Conservation (phyloP, 2,113 vertebrate species). For the Pteropus alecto region DNA sequence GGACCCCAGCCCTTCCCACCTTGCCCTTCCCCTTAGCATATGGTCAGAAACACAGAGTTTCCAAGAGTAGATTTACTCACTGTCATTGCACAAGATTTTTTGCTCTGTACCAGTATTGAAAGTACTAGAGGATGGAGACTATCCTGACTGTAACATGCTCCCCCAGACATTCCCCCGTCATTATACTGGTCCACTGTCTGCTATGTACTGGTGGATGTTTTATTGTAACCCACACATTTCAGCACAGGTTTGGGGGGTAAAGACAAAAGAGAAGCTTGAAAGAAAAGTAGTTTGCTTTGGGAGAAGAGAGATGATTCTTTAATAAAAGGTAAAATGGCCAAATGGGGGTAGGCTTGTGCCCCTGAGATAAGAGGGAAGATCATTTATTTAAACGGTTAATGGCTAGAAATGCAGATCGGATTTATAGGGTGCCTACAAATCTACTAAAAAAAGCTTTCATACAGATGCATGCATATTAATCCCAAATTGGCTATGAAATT, state of each 20-base stretch:
- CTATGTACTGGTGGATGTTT: neutral
- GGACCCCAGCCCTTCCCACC: no score
- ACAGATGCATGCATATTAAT: conserved; percentile 67
- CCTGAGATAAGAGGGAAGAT: conserved; percentile 60
- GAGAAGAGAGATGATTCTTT: conserved; percentile 2
- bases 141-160: neutral
- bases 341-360: conserved; percentile 27
- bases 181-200: neutral
- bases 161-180: fast-evolving
- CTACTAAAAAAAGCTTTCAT: conserved; percentile 46
- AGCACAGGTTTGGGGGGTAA: neutral
- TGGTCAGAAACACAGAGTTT: neutral
- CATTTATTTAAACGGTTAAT: conserved; percentile 63
- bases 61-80: neutral
- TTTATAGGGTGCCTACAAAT: conserved; percentile 57
- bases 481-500: conserved; percentile 72
- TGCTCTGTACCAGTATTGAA: neutral
- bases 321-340: conserved; percentile 59
- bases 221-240: neutral
- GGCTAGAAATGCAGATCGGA: conserved; percentile 52
- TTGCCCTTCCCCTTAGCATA: neutral
- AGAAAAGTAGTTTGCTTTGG: neutral
- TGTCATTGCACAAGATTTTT: neutral
- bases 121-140: neutral
- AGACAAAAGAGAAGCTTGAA: neutral